Base-by-base conservation (phyloP, 1,140 invertebrate species). In the Colletes gigas region DNA sequence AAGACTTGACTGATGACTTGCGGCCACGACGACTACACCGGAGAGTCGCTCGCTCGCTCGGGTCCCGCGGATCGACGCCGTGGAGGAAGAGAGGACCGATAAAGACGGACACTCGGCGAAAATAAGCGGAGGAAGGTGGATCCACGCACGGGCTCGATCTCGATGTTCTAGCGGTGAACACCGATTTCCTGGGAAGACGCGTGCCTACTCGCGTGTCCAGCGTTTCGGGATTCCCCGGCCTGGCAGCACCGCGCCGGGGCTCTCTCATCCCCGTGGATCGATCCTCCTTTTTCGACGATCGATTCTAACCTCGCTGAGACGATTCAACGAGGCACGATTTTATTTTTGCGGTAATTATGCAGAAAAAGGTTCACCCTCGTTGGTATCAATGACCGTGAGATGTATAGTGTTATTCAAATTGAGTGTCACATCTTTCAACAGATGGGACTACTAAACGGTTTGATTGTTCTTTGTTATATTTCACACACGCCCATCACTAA, bases 1-100 rank as follows among this genome's bases (percentile, higher is more conserved):
- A 91, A 91, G 90, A 90, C 89, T 91, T 91, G 89, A 91, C 90
- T 91, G 90, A 91, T 90, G 90, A 90, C 90, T 90, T 86, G 88
- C 81, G 81, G 89, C 87, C 79, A 76, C 85, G 83, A 82, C 85
- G 78, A 80, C 63, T 75, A 71, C 21, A 44, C 30, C 60, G 17
- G 68, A 30, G 50, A 55, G 14, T 21, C 14, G 52, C 14, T 21
- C 8, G 55, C 55, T 52, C 19, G 9, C n/a, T 67, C 65, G 50
- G 39, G 76, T n/a, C 76, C 30, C 76, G 76, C 57, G 57, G 52
- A 60, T 15, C 66, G 47, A 5, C 67, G 65, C 75, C 39, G 44
- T 21, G 19, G 7, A 3, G 19, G 19, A 21, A 73, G 65, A 52
- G 57, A 21, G 57, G 50, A 8, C 17, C n/a, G 74, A 67, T 63